Evolutionary conservation across 35 echinoderm and acorn worm species (phyloP), one percentile per base, ranked within the genome.

Genomic region (Diadema setosum): DNA sequence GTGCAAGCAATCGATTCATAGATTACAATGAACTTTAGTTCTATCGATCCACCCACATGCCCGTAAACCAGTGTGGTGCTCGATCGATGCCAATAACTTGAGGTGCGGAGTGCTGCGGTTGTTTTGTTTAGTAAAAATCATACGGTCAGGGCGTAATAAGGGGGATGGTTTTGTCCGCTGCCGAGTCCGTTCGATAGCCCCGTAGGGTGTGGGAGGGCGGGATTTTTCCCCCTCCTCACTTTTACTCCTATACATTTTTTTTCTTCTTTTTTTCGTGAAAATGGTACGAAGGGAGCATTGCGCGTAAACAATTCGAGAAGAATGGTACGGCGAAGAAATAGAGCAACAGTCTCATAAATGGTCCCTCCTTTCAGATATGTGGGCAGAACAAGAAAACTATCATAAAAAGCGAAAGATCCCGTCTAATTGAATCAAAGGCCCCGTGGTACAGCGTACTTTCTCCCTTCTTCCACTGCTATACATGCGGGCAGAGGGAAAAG

Each of bases 41-140:
- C 11, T 36, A 78, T 78, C 73, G 73, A 78, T 41, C 40, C n/a
- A 44, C 40, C 24, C 26, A 24, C 73, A 42, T 78, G 73, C 73
- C 73, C 73, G 9, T 42, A 39, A 78, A 78, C 73, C 40, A 78
- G 44, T 21, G 16, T 6, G 35, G 33, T 78, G 35, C 14, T 3
- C 26, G 40, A 41, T 78, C 73, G 44, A 78, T 78, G 44, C n/a
- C 44, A 78, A 78, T 44, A 44, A 42, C 35, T 78, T n/a, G 73
- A n/a, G 21, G 37, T 33, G 73, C 40, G 73, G 73, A 41, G 44
- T 21, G 73, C 40, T 41, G 40, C n/a, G 24, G 27, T 78, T 78
- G 73, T 78, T 78, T 78, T 26, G 73, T 41, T 78, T 78, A 41
- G 39, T 78, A 78, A 78, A 78, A 78, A 78, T 78, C 73, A 78